Evolutionary conservation across 1,140 invertebrate genomes (phyloP), one percentile per base, ranked within the genome.

Genomic region (Drosophila baimaii): DNA sequence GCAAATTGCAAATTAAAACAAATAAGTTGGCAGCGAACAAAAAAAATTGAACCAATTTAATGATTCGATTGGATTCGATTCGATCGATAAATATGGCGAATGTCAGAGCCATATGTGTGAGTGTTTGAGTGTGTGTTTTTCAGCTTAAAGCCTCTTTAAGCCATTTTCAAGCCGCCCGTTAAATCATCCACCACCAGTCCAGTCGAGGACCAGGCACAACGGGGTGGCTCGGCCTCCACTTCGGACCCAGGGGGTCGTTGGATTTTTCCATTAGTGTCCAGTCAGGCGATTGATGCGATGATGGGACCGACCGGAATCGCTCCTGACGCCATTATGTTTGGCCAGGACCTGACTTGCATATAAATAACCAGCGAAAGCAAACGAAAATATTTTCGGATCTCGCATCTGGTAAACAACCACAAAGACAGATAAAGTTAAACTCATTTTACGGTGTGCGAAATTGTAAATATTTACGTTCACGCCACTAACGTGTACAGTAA

Each of bases 361-460:
- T 89, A 89, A 89, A 89, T 89, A 89, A 80, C 68, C 77, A 64
- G 77, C 64, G 84, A 84, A 56, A 83, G 71, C 72, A 77, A 81
- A 86, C 80, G 68, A 66, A 88, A 79, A 88, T 71, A 78, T 61
- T 69, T 69, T 77, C 55, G 56, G 74, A 39, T 61, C 58, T 68
- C 61, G 70, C 56, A 72, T 88, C 69, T 73, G 77, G 76, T 78
- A 90, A 90, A 90, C 89, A 90, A 90, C 86, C 86, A 78, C 86
- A 90, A 78, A 74, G 76, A 63, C 69, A 85, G 81, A 90, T 90
- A 90, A 89, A 89, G 75, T 90, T 85, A 79, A 90, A 90, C 85
- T 89, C 71, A 89, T 89, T 90, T 90, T 79, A 89, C 75, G 81
- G 70, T 77, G 86, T 83, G 83, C 81, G 64, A 86, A 90, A 89